Percentiles rank a stretch among this genome's conserved stretches.
These are phyloP conservation scores for Tenthredo notha DNA, from an alignment of 2,888 invertebrate genomes.

Conservation along the genomic window DNA sequence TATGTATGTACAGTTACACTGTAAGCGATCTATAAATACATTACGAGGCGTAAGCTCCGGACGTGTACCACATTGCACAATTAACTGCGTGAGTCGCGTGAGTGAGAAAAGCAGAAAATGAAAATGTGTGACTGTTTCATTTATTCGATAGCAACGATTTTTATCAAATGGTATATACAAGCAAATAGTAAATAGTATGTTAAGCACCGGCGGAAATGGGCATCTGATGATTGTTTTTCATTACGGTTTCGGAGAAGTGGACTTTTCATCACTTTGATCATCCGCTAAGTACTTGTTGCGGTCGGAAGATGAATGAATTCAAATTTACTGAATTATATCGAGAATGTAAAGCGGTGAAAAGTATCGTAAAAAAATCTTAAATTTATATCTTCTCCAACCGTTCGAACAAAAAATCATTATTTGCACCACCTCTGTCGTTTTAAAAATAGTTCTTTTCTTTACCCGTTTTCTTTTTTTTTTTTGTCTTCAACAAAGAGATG, in stretches of 20 bases:
- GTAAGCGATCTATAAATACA: conserved; percentile 77
- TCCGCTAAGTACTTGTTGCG: too few relatives aligned
- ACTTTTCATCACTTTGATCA: not conserved
- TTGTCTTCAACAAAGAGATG: not conserved
- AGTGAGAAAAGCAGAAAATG: conserved; percentile 62
- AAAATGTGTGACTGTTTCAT: not conserved
- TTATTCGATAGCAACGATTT: not conserved
- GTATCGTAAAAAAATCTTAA: not conserved
- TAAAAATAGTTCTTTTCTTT: not conserved
- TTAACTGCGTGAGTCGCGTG: conserved; percentile 71
- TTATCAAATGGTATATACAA: not conserved
- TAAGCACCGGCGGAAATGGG: not conserved
- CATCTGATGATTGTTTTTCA: not conserved
- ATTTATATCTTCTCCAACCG: not conserved
- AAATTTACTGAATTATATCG: too few relatives aligned
- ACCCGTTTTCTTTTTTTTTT: not conserved
- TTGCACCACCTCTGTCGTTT: not conserved
- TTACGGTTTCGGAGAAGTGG: not conserved
- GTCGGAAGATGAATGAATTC: too few relatives aligned
- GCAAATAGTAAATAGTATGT: not conserved
- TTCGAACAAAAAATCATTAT: not conserved
- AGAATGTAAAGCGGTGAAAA: not conserved
- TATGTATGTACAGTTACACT: conserved; percentile 55
- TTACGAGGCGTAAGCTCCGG: conserved; percentile 77
- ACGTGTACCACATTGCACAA: conserved; percentile 73